phyloP scores from a whole-genome alignment of 92 coral and sea anemone species.

The Parazoanthus darwini region DNA sequence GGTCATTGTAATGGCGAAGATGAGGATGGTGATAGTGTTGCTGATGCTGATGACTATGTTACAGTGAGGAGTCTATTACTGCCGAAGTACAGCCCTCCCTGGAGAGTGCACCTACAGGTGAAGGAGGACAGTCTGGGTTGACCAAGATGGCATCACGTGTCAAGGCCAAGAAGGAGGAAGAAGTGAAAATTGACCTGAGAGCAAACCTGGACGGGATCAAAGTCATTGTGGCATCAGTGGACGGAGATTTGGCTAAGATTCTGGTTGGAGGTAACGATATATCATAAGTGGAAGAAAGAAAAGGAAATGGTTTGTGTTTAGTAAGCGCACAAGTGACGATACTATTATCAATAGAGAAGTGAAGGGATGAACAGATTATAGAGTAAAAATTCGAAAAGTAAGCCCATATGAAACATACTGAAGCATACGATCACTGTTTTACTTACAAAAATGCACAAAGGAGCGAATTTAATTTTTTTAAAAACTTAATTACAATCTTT shows the following conservation, averaged over 20 bases:
- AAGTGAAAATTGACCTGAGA: slow-evolving; percentile 69
- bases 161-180: slow-evolving; percentile 50
- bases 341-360: too few species aligned
- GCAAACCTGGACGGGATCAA: slow-evolving; percentile 88
- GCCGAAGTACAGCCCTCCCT: slow-evolving; percentile 23
- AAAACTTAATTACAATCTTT: too few species aligned
- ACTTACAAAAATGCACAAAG: not conserved
- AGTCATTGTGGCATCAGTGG: slow-evolving; percentile 73
- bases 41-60: not conserved
- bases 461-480: not conserved
- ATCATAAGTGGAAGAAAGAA: not conserved
- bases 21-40: not conserved
- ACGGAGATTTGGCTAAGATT: slow-evolving; percentile 77
- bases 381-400: too few species aligned
- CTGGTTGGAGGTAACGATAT: slow-evolving; percentile 76
- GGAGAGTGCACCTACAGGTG: slow-evolving; percentile 22
- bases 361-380: too few species aligned
- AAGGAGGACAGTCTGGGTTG: slow-evolving; percentile 28
- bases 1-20: not conserved
- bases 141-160: not conserved
- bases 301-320: too few species aligned
- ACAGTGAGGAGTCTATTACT: slow-evolving; percentile 19
- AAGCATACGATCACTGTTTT: too few species aligned
- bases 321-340: too few species aligned
- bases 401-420: too few species aligned